Evolutionary conservation across 2,797 vertebrate species (phyloP).

Genomic region (Enteromius trimaculatus): DNA sequence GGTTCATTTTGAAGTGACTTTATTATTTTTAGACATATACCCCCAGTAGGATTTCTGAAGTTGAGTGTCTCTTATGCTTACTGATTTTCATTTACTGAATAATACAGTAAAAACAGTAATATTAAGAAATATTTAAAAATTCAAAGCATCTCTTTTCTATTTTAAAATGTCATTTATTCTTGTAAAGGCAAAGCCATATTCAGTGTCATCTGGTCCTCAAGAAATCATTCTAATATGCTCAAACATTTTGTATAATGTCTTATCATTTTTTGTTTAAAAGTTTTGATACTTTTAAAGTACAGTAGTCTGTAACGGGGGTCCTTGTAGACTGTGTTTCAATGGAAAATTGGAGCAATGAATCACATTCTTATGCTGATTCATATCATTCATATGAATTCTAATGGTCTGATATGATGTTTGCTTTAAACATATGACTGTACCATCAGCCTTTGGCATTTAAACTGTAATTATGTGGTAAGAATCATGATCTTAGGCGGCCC

Average conservation of each 20-base stretch:
- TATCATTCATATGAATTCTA: constrained; percentile 21
- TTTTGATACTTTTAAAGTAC: not conserved
- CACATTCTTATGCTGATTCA: constrained; percentile 5
- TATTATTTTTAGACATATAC: not conserved
- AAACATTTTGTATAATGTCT: not conserved
- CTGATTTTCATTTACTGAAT: too few species aligned
- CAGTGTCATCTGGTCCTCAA: not conserved
- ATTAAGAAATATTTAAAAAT: not conserved
- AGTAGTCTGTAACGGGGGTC: too few species aligned
- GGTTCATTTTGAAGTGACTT: not conserved
- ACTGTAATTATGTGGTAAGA: constrained; percentile 20
- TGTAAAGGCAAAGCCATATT: not conserved
- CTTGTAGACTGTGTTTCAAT: not conserved
- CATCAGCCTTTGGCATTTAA: constrained; percentile 32
- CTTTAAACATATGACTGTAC: constrained; percentile 10
- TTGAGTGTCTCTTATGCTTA: not conserved
- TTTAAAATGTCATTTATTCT: not conserved
- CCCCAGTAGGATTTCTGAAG: not conserved
- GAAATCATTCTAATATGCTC: not conserved
- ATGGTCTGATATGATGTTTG: constrained; percentile 25
- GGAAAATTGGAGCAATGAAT: constrained; percentile 4
- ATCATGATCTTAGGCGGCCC: constrained; percentile 6
- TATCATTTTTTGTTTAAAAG: not conserved
- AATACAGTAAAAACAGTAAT: not conserved
- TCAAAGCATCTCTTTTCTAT: not conserved